These are phyloP conservation scores for Mylabris phalerata DNA, from an alignment of 1,140 invertebrate species.

Conservation along the genomic window DNA sequence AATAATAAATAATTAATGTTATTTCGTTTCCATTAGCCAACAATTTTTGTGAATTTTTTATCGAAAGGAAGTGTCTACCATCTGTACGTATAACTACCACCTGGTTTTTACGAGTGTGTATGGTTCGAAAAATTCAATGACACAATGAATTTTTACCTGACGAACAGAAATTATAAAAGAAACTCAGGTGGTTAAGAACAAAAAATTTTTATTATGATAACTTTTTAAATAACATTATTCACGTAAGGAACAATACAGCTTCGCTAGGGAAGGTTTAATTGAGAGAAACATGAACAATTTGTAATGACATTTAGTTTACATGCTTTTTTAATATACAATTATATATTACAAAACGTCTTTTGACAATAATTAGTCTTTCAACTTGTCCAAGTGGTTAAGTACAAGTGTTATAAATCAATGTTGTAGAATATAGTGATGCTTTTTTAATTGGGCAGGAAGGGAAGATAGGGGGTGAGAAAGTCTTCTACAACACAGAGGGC, in stretches of 20 bases:
- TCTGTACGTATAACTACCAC: not conserved
- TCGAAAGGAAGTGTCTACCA: not conserved
- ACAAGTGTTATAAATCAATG: constrained; percentile 24
- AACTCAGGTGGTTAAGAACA: constrained; percentile 27
- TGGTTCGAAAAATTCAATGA: not conserved
- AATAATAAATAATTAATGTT: not conserved
- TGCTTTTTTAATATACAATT: constrained; percentile 37
- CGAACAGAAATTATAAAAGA: not conserved
- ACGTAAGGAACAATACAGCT: constrained; percentile 41
- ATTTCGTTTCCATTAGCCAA: not conserved
- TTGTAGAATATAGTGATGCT: constrained; percentile 9
- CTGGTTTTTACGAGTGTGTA: not conserved
- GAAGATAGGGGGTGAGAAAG: not conserved
- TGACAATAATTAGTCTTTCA: constrained; percentile 35
- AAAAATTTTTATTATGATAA: constrained; percentile 40
- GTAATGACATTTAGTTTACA: constrained; percentile 36
- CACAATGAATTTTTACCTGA: not conserved
- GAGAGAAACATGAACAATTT: constrained; percentile 39
- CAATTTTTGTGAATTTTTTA: not conserved
- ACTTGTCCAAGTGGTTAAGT: constrained; percentile 38
- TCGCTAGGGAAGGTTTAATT: constrained; percentile 37
- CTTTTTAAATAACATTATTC: constrained; percentile 41
- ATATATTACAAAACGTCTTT: constrained; percentile 42
- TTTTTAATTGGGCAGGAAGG: constrained; percentile 2
- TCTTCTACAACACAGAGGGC: constrained; percentile 9